These are phyloP conservation scores for Amia ocellicauda DNA, from an alignment of 2,113 vertebrate species.

Conservation along the genomic window DNA sequence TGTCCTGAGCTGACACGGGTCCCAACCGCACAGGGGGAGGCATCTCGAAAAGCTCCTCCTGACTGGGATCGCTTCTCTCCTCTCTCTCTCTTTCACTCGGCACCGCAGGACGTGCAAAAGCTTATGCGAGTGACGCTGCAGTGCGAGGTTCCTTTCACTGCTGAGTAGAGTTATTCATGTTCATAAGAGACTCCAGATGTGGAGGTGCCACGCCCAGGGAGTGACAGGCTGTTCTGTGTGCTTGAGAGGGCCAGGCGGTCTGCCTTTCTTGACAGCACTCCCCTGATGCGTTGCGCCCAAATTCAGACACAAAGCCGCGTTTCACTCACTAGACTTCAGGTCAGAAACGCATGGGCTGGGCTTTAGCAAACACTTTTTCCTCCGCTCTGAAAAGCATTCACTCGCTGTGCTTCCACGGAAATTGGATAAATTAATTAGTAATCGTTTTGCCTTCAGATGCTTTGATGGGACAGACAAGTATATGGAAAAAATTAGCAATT, in stretches of 20 bases:
- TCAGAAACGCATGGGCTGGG: background rate
- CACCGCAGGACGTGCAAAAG: no score
- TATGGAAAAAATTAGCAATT: no score
- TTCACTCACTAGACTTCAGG: background rate
- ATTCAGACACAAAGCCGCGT: background rate
- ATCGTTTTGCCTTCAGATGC: no score
- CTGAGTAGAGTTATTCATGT: background rate
- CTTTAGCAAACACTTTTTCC: background rate
- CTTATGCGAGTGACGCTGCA: background rate
- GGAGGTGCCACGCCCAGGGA: slow-evolving; percentile 9
- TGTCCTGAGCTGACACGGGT: no score
- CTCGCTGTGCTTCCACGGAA: slow-evolving; percentile 19
- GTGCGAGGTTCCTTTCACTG: no score
- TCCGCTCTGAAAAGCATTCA: background rate
- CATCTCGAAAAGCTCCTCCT: background rate
- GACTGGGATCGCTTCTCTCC: background rate
- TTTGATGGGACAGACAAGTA: no score
- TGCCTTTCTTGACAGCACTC: background rate
- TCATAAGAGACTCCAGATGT: slow-evolving; percentile 1
- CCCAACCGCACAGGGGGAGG: background rate
- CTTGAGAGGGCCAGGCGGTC: background rate
- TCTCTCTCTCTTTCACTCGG: background rate
- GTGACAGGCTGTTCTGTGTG: background rate
- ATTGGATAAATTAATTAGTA: no score
- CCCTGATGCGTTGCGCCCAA: background rate